A percentile compares a stretch with the other conserved stretches of the same genome.
These are phyloP conservation scores for Hemistola chrysoprasaria DNA, from an alignment of 2,888 invertebrate genomes.

Conservation along the genomic window DNA sequence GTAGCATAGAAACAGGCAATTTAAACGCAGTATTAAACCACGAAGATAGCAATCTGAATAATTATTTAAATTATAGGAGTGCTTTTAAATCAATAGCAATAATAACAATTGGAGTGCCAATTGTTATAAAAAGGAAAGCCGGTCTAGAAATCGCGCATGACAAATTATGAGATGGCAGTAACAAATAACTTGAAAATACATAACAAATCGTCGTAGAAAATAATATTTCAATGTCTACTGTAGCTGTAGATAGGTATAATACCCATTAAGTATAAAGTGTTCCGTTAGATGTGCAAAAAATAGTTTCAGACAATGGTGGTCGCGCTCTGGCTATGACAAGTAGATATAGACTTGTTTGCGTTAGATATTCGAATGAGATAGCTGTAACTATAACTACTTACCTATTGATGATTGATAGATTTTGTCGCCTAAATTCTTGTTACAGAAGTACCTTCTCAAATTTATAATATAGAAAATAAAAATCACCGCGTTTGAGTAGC, in stretches of 20 bases:
- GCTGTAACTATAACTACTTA: no score
- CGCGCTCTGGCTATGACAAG: constrained; percentile 42
- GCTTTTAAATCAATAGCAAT: constrained; percentile 13
- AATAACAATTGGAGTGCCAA: constrained; percentile 15
- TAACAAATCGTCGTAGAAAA: constrained; percentile 11
- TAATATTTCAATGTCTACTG: constrained; percentile 26
- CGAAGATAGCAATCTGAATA: no score
- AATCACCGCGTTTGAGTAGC: no score
- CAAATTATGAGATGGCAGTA: constrained; percentile 12
- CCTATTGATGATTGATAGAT: constrained; percentile 33
- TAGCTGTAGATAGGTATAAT: no score
- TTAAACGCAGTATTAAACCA: no score
- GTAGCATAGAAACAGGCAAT: no score
- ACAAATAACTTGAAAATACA: constrained; percentile 15
- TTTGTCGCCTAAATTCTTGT: constrained; percentile 11
- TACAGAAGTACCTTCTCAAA: neutral
- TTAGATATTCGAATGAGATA: constrained; percentile 46
- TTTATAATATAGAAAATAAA: no score
- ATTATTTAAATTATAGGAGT: no score
- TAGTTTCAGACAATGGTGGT: constrained; percentile 32
- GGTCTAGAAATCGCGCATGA: constrained; percentile 7
- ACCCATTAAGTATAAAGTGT: constrained; percentile 13
- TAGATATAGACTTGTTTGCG: constrained; percentile 45
- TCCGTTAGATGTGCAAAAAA: constrained; percentile 49
- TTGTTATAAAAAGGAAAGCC: constrained; percentile 18